phyloP scores from a whole-genome alignment of 2,113 vertebrate genomes.

The Oncorhynchus tshawytscha region DNA sequence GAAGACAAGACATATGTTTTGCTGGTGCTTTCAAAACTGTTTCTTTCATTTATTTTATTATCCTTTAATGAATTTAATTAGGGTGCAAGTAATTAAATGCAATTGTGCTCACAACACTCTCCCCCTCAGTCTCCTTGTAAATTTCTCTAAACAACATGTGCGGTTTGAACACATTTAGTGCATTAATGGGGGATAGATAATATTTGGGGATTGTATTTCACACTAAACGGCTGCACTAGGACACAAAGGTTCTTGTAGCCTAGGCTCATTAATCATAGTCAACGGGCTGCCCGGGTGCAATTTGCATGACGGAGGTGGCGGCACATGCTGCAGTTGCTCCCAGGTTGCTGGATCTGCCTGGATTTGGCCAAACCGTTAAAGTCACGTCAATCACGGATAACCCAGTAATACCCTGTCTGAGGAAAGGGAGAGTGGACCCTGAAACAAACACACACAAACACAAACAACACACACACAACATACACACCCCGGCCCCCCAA shows the following conservation, averaged over 20 bases:
- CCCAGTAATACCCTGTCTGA: constrained; percentile 68
- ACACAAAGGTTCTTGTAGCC: constrained; percentile 94
- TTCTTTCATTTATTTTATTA: constrained; percentile 97
- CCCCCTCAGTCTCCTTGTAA: constrained; percentile 78
- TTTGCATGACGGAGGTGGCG: constrained; percentile 98
- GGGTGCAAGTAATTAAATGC: constrained; percentile 98
- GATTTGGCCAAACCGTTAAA: constrained; percentile 71
- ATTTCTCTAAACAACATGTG: constrained; percentile 95
- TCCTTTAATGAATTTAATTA: constrained; percentile 99
- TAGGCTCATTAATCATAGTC: constrained; percentile 99
- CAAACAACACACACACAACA: not conserved
- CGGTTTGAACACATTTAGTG: constrained; percentile 91
- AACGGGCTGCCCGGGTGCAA: constrained; percentile 94
- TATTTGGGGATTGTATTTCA: constrained; percentile 99
- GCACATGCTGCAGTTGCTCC: constrained; percentile 86
- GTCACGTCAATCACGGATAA: constrained; percentile 74
- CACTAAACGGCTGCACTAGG: constrained; percentile 93
- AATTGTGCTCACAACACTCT: constrained; percentile 92
- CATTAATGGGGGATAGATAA: constrained; percentile 99
- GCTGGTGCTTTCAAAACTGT: constrained; percentile 92
- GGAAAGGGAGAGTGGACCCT: constrained; percentile 32
- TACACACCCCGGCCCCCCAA: constrained; percentile 23
- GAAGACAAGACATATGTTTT: constrained; percentile 94
- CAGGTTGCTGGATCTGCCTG: constrained; percentile 81
- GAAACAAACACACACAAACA: not conserved